These are phyloP conservation scores for Lutraria lutraria DNA, from an alignment of 2,888 invertebrate species.

Conservation along the genomic window DNA sequence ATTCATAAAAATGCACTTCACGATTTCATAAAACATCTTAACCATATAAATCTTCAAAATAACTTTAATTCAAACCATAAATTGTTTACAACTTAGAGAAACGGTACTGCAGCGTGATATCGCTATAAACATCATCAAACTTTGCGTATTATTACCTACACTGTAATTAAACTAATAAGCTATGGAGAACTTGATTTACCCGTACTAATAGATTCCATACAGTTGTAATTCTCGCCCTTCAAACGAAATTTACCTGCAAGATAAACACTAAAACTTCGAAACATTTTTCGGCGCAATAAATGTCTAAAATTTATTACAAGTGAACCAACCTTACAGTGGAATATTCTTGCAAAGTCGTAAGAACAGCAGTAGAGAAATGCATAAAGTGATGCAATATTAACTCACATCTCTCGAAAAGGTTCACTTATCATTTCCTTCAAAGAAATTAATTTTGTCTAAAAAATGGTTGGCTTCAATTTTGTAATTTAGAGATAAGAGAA, in stretches of 20 bases:
- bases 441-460: no score
- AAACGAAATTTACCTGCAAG: slow-evolving; percentile 17
- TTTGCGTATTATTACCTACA: neutral
- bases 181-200: neutral
- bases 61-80: slow-evolving; percentile 24
- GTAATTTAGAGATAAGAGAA: no score
- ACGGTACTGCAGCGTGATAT: neutral
- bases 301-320: slow-evolving; percentile 9
- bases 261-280: neutral
- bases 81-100: neutral
- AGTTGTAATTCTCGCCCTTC: neutral
- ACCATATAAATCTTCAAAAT: slow-evolving; percentile 9
- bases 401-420: no score
- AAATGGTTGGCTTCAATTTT: no score
- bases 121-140: neutral
- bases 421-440: no score
- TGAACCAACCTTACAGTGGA: neutral
- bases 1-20: slow-evolving; percentile 1
- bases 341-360: neutral
- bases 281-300: neutral
- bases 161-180: slow-evolving; percentile 15
- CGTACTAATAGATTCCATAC: neutral
- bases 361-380: neutral
- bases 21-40: slow-evolving; percentile 18
- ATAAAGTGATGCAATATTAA: neutral